Evolutionary conservation across 2,113 vertebrate genomes (phyloP), one percentile per base, ranked within the genome.

Genomic region (Nesogale talazaci): DNA sequence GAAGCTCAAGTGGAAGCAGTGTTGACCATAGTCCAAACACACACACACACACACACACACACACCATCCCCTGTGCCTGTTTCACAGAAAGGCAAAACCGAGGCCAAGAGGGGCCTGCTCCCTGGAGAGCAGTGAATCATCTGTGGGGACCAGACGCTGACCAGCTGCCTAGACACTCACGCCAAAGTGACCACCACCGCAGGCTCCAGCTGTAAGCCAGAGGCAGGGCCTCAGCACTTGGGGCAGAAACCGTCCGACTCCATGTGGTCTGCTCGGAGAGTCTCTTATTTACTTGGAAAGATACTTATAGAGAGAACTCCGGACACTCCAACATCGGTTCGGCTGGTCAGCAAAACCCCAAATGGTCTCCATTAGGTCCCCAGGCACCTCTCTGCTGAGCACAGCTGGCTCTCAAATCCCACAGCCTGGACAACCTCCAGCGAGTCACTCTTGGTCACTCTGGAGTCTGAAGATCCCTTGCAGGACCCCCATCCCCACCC

Each of bases 281-380:
- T 83, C 94, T 94, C 96, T 96, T 95, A 97, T 96, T 97, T 96
- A 94, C 94, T 97, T 96, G 84, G 94, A 97, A 96, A 97, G 92
- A 97, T 10, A 97, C 94, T 96, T 15, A 0, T 94, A 96, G 96
- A 96, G 94, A 89, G 52, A 86, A 40, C 72, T 72, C 82, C 22
- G 0, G 8, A 81, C 59, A 57, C 89, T 94, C 87, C 90, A 83
- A 91, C 90, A 89, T 95, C 94, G 86, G 91, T n/a, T 61, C 87
- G 61, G 89, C 92, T 75, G 82, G 74, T 80, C 94, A 93, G 83
- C 83, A 95, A 97, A 97, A 97, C 96, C 96, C 96, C 96, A 97
- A 96, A 97, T 90, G 96, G 94, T 94, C 93, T 93, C 90, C 86
- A 88, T 83, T 90, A 94, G 91, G 42, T 94, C 95, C 96, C 93